A percentile compares a stretch with the other conserved stretches of the same genome.
phyloP scores from a whole-genome alignment of 1,140 invertebrate species.

The Ericerus pela region DNA sequence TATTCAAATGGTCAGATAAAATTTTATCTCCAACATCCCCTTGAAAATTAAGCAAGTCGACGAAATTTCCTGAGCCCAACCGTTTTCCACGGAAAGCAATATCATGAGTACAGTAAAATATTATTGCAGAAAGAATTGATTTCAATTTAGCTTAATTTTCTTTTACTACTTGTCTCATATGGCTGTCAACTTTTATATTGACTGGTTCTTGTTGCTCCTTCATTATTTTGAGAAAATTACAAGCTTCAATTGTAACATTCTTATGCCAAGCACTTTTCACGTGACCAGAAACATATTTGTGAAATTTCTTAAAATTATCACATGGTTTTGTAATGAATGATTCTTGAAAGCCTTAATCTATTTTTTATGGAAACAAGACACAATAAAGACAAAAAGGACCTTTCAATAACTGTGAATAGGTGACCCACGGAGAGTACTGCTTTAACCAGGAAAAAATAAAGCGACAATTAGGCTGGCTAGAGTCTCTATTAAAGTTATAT shows the following conservation, averaged over 20 bases:
- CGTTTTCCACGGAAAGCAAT: conserved; percentile 22
- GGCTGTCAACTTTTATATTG: conserved; percentile 18
- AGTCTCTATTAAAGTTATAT: neutral
- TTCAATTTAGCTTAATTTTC: conserved; percentile 18
- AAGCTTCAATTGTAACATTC: conserved; percentile 18
- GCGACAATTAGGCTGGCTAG: neutral
- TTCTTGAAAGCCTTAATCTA: conserved; percentile 18
- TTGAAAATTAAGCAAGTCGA: conserved; percentile 21
- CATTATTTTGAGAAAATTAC: conserved; percentile 22
- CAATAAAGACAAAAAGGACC: conserved; percentile 23
- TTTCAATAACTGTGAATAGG: conserved; percentile 24
- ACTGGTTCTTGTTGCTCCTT: conserved; percentile 15
- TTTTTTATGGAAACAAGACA: conserved; percentile 21
- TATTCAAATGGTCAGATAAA: conserved; percentile 20
- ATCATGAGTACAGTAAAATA: conserved; percentile 25
- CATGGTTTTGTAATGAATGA: conserved; percentile 21
- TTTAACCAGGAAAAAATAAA: neutral
- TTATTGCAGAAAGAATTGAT: conserved; percentile 23
- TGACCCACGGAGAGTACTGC: conserved; percentile 19
- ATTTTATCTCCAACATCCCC: conserved; percentile 19
- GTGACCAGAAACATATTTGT: conserved; percentile 21
- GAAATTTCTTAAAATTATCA: conserved; percentile 22
- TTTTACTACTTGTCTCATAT: conserved; percentile 14
- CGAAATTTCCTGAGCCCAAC: conserved; percentile 20
- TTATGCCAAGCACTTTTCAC: conserved; percentile 17